A percentile compares a stretch with the other conserved stretches of the same genome.
phyloP scores from a whole-genome alignment of 2,888 invertebrate species.

The Parnassius orleans region DNA sequence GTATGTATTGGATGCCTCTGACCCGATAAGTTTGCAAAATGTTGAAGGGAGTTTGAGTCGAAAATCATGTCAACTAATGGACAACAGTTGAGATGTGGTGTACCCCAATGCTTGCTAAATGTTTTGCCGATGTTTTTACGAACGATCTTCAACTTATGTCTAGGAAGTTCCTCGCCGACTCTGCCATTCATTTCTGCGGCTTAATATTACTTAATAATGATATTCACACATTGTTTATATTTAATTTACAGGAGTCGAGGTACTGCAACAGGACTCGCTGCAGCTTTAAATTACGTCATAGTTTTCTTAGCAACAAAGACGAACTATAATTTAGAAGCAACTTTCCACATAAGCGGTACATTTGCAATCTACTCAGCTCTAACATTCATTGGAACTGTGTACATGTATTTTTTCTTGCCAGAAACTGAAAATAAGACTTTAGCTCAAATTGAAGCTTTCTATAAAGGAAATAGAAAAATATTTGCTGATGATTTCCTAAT shows the following conservation, averaged over 20 bases:
- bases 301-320: constrained; percentile 77
- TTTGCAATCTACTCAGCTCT: constrained; percentile 70
- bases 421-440: constrained; percentile 78
- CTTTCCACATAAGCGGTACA: constrained; percentile 70
- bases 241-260: constrained; percentile 72
- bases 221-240: background rate
- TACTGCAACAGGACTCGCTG: constrained; percentile 74
- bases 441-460: constrained; percentile 76
- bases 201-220: background rate
- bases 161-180: background rate
- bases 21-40: too few relatives aligned
- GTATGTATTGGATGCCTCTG: too few relatives aligned
- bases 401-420: constrained; percentile 75
- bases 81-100: too few relatives aligned
- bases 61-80: too few relatives aligned
- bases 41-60: too few relatives aligned
- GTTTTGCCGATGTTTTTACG: too few relatives aligned
- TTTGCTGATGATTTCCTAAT: constrained; percentile 71
- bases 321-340: constrained; percentile 73
- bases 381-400: constrained; percentile 69
- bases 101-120: too few relatives aligned
- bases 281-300: constrained; percentile 72
- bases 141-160: too few relatives aligned
- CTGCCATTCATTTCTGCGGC: too few relatives aligned
- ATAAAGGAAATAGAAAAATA: constrained; percentile 60